Evolutionary conservation across 2,888 invertebrate genomes (phyloP), one percentile per base, ranked within the genome.

Genomic region (Meiosimyza platycephala): DNA sequence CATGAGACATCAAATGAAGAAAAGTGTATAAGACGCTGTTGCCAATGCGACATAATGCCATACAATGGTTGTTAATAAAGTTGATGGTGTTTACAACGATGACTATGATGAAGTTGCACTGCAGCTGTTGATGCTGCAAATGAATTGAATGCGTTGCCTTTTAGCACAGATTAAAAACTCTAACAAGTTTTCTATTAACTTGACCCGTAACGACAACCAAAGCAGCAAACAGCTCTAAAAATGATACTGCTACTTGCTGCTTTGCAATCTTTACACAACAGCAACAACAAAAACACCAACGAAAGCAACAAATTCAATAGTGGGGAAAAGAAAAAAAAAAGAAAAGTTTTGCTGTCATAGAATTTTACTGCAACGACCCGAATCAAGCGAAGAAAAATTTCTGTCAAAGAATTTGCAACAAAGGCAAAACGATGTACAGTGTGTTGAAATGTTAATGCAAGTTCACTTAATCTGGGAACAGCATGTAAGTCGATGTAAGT

Each of bases 81-180:
- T 40, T 9, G 40, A 40, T 40, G 52, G 52, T 52, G 52, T 15
- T 16, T n/a, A 52, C 52, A 7, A 52, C 6, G 52, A 52, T 13
- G 1, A 60, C 11, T 4, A 33, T 33, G 40, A 60, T 33, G 28
- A 57, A 22, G 28, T 57, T 57, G 9, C 28, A 15, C 22, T 48
- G 63, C 52, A 55, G 71, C 6, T 65, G 48, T 40, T 62, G 59
- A 40, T 71, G 18, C 76, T 78, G 72, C 68, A 76, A 82, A 80
- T 78, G 78, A 81, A 80, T 80, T 82, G 79, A 82, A 79, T 78
- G 76, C 69, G 78, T 77, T 77, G 81, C 78, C 79, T 80, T 80
- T 79, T 80, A 76, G 76, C 77, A 69, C 72, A 77, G 78, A 79
- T 79, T 82, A 78, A 79, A 74, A 75, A 76, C 78, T 74, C 51